A percentile compares a stretch with the other conserved stretches of the same genome.
Evolutionary conservation across 2,797 vertebrate species (phyloP).

Genomic region (Muscicapa striata): DNA sequence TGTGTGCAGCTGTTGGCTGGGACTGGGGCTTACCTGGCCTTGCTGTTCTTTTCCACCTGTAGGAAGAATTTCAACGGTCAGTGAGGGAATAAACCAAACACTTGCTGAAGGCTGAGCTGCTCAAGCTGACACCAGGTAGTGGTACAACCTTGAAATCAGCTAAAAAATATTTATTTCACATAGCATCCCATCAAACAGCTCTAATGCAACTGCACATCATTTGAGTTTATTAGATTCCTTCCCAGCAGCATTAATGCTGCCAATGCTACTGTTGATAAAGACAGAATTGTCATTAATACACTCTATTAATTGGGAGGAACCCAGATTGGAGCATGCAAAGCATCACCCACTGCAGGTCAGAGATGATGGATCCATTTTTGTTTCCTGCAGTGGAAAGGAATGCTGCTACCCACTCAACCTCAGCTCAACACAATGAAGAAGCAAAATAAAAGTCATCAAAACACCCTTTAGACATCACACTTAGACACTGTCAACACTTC

Average conservation of each 20-base stretch:
- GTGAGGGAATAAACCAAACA: neutral
- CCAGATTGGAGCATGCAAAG: neutral
- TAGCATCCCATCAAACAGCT: constrained; percentile 14
- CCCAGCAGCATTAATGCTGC: neutral
- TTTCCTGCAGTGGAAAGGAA: constrained; percentile 21
- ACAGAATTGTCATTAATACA: neutral
- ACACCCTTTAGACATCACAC: neutral
- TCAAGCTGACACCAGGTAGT: neutral
- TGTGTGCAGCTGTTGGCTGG: neutral
- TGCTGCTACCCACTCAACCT: constrained; percentile 30
- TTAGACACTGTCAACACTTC: constrained; percentile 13
- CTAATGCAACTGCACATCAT: neutral
- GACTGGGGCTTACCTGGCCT: constrained; percentile 14
- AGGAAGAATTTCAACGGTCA: constrained; percentile 23
- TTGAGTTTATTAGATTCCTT: constrained; percentile 37
- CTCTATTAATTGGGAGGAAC: neutral
- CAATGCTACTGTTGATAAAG: constrained; percentile 5
- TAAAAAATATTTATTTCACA: constrained; percentile 1
- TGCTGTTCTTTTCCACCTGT: constrained; percentile 10
- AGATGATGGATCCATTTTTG: neutral
- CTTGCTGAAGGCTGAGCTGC: neutral
- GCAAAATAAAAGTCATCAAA: constrained; percentile 24
- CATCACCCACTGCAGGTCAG: neutral
- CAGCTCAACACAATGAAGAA: constrained; percentile 6
- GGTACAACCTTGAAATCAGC: neutral